Base-by-base conservation (phyloP, 2,797 vertebrate species). In the Tenualosa thibaudeaui region DNA sequence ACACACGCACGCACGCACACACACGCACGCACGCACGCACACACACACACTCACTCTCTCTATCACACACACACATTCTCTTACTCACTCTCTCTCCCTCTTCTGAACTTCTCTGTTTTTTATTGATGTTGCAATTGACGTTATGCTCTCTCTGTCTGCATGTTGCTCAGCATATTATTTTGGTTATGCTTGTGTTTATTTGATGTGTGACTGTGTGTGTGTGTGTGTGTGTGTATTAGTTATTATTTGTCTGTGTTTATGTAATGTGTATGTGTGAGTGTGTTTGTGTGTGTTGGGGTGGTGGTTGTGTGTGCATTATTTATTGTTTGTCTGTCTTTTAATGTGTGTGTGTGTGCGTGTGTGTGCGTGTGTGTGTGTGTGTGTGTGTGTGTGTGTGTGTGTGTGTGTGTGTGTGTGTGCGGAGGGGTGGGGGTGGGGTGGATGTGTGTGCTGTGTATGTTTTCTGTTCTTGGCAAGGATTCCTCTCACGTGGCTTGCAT, bases 401-500 rank as follows among this genome's bases (percentile, higher is more conserved):
- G 62, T 26, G 62, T 10, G 62, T 26, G 62, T 31, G 65, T 31
- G 65, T 31, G 26, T 31, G 65, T 31, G 65, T 31, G 65, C 4
- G 54, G 46, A 46, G 46, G 7, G 46, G 46, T 4, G 58, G 46
- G 7, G 46, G 46, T 46, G 46, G 2, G 46, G 46, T 31, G 46
- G 65, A 17, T 37, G 65, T 68, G 65, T 37, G 26, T 37, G 65
- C 54, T 37, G 65, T 68, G 65, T 37, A 26, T 37, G 26, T 37
- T 46, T 51, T 51, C 8, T 49, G 82, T 71, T 12, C 22, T 19
- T 5, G 9, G 5, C 37, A 82, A 51, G 50, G 53, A 92, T 92
- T 91, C 90, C n/a, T 81, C 0, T 43, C 92, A 91, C 85, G 89
- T 86, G 87, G 83, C 19, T 85, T 58, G 92, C 91, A 91, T 94